Evolutionary conservation across 2,888 invertebrate species (phyloP), one percentile per base, ranked within the genome.

Genomic region (Drosophila neotestacea): DNA sequence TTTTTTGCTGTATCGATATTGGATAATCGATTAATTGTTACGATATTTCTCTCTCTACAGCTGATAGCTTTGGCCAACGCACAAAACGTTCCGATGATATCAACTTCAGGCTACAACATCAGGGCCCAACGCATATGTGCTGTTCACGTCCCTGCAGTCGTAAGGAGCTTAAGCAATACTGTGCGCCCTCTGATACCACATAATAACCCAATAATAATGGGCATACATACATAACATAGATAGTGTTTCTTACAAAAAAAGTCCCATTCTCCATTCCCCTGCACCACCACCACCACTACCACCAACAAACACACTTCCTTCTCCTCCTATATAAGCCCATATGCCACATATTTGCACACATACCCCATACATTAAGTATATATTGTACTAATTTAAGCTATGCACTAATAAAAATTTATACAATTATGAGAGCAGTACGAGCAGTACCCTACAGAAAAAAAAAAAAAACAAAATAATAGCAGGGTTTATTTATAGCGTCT

Each of bases 101-200:
- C 44, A 81, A 83, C 47, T 79, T 80, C 55, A 81, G 85, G 22
- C 89, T 90, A 0, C 41, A 84, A n/a, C 76, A 73, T 46, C 82
- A 78, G 62, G 91, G 91, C 4, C 80, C 90, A 38, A 90, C 86
- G 22, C 91, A 92, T 55, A 85, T 89, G 34, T 92, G 92, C 62
- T 92, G 92, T 55, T 84, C 81, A 3, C 83, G 85, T 16, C 81
- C 90, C 32, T 92, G 92, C 70, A 82, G 89, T 58, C 88, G 86
- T 48, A 48, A 77, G 4, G 91, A 92, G 38, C 74, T 92, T 34
- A 73, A 75, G 55, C 74, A 85, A 62, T 92, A 91, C 77, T 92
- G 92, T 74, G 91, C 90, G 48, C 55, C 70, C 46, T 11, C 34
- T 10, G 10, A 9, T 7, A 27, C 5, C 9, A 56, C 42, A 41